A percentile compares a stretch with the other conserved stretches of the same genome.
phyloP scores from a whole-genome alignment of 2,113 vertebrate species.

The Anguilla rostrata region DNA sequence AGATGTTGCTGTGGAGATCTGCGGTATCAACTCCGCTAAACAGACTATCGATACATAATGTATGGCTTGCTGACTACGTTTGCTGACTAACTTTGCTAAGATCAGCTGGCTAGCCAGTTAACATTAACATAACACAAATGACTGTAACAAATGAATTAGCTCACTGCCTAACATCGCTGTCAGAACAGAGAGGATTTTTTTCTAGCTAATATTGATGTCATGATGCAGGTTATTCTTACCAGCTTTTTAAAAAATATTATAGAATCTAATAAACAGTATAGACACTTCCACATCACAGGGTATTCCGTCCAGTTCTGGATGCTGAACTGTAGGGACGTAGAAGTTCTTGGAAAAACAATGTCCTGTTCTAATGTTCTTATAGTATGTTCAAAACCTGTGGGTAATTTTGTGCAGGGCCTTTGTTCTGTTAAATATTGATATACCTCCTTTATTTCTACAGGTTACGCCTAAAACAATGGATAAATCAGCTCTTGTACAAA shows the following conservation, averaged over 20 bases:
- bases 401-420: background rate
- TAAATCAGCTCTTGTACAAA: background rate
- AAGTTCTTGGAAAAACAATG: no score
- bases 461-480: background rate
- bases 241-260: background rate
- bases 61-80: background rate
- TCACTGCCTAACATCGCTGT: background rate
- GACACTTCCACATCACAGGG: no score
- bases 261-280: no score
- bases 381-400: background rate
- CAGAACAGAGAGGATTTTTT: no score
- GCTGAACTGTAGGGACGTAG: no score
- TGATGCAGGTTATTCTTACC: background rate
- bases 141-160: background rate
- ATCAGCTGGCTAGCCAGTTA: background rate
- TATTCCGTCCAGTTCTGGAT: no score
- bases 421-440: background rate
- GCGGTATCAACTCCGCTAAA: background rate
- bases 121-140: background rate
- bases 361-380: no score
- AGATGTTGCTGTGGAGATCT: background rate
- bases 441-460: background rate
- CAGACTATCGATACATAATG: background rate
- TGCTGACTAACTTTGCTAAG: background rate
- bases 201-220: background rate